A percentile compares a stretch with the other conserved stretches of the same genome.
Conservation (phyloP, 2,797 vertebrate species). For the Sarcoramphus papa region DNA sequence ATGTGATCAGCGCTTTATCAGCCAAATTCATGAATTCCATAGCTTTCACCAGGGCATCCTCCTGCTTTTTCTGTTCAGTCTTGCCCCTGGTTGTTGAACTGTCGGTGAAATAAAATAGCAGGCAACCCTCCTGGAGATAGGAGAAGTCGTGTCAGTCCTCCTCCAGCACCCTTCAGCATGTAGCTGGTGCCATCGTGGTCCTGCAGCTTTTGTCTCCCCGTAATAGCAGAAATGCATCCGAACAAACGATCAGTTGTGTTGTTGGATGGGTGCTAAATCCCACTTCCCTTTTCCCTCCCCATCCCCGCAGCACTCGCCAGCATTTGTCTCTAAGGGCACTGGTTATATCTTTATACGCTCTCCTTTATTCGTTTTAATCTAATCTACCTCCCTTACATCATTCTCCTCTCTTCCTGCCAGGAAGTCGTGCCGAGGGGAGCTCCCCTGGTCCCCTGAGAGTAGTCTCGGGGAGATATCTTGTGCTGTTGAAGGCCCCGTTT, state of each 20-base stretch:
- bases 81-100: not conserved
- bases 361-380: constrained; percentile 35
- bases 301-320: not conserved
- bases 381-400: constrained; percentile 41
- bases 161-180: not conserved
- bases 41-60: not conserved
- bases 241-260: not conserved
- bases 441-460: not conserved
- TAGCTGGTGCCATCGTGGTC: not conserved
- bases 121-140: not conserved
- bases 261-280: not conserved
- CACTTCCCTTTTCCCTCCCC: not conserved
- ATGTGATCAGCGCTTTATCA: not conserved
- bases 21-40: not conserved
- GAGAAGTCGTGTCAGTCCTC: not conserved
- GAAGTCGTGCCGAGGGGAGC: not conserved
- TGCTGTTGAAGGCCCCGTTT: not conserved
- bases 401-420: not conserved
- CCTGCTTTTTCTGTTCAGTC: not conserved
- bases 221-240: not conserved
- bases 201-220: not conserved
- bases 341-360: not conserved
- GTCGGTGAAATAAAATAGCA: not conserved
- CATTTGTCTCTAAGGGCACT: not conserved
- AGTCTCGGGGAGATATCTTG: not conserved